Evolutionary conservation across 2,888 invertebrate species (phyloP), one percentile per base, ranked within the genome.

Genomic region (Polietes domitor): DNA sequence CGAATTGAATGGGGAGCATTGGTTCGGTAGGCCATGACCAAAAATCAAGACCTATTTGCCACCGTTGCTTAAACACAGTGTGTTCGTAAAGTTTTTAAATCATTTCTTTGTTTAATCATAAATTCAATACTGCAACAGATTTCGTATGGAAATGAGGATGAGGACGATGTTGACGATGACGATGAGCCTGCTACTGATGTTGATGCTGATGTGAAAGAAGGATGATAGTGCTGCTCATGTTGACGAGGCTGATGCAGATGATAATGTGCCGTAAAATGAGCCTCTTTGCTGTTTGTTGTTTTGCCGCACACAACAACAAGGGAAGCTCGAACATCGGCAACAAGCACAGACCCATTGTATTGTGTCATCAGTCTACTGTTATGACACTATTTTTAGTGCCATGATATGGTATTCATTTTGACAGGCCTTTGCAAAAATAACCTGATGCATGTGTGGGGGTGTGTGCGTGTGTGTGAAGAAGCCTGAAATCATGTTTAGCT

Each of bases 321-420:
- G 61, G 61, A 28, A 61, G 28, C 61, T 9, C 37, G 10, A 37
- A 61, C 28, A 28, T 26, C 28, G 41, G 24, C 43, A 41, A 9
- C 68, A 21, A 41, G 68, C 41, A 65, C 72, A 72, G 65, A 72
- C 53, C 79, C 73, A 84, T 84, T 78, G 81, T 81, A 47, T 68
- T 81, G 78, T 79, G 78, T 79, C 81, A 81, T 84, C 84, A 81
- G 81, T 81, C 78, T 84, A 73, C 81, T 84, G 79, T 81, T 84
- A 81, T 85, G 82, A 80, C 82, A 85, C 82, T 75, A 82, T 77
- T 85, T 80, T 80, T 77, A 65, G 77, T 82, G 80, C 88, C 83
- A 89, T 89, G 90, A 89, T 89, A 89, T 88, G 89, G 87, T 88
- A 89, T 90, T 89, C 90, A 89, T 89, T 87, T 89, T 89, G 90